Evolutionary conservation across 2,797 vertebrate genomes (phyloP), one percentile per base, ranked within the genome.

Genomic region (Hephaestus fuliginosus): DNA sequence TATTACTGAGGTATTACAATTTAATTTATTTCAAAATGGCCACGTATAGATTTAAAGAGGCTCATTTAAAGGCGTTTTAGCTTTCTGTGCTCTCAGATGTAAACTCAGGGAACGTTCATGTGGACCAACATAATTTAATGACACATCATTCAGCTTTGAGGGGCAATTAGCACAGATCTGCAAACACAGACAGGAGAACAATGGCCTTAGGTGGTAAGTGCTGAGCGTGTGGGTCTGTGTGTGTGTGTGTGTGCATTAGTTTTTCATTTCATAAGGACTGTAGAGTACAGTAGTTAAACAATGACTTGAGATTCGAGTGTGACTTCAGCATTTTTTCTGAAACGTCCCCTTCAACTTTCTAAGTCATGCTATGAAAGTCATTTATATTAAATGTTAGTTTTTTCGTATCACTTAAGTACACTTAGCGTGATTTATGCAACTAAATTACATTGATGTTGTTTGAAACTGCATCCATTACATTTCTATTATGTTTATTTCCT

Each of bases 91-190:
- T 68, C 61, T 58, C 61, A 57, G 43, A 76, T 56, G 39, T 78
- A 72, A 57, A 49, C 65, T 65, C 15, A n/a, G 71, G 62, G 12
- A 66, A 71, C 49, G 28, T 70, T 82, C 52, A 70, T 46, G 62
- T 74, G 57, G 62, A 68, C 73, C 56, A 74, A 86, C 4, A 66
- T 67, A 12, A 75, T 80, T 88, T 60, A 86, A 87, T 69, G 71
- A 70, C 80, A 76, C 33, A 44, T 86, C 60, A 78, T 82, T 91
- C 80, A 82, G 79, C 67, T 88, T 83, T 78, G 81, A 82, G 76
- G 75, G 82, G 78, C 80, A 91, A 86, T 92, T 90, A 89, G 63
- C 75, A 72, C 74, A 70, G 69, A 86, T 78, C 81, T 83, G 78
- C 57, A 82, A 80, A 82, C 76, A 68, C 58, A 76, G 63, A 85